Evolutionary conservation across 2,797 vertebrate species (phyloP).

Genomic region (Hippoglossus hippoglossus): DNA sequence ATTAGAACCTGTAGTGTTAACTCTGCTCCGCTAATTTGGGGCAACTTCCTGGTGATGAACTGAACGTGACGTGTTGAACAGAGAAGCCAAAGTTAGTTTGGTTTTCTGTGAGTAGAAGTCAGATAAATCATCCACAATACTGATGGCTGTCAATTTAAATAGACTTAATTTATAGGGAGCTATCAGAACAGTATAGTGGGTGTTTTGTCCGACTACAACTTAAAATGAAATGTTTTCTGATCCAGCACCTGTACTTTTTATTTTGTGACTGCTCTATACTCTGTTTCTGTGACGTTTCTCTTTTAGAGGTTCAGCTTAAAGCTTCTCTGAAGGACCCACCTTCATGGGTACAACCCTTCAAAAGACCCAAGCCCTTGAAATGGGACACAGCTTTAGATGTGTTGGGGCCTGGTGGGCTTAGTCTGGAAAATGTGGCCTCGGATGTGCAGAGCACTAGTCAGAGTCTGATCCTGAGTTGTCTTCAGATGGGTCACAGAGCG

Average conservation of each 20-base stretch:
- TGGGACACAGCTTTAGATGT: constrained; percentile 51
- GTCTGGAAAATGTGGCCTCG: constrained; percentile 56
- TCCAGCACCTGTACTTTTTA: background rate
- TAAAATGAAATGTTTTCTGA: background rate
- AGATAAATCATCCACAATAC: too few species aligned
- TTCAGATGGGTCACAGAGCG: constrained; percentile 82
- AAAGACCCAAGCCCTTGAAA: constrained; percentile 39
- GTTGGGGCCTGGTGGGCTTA: constrained; percentile 51
- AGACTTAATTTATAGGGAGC: too few species aligned
- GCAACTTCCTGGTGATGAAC: background rate
- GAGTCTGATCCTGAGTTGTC: constrained; percentile 91
- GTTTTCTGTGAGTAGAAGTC: background rate
- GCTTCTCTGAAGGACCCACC: constrained; percentile 19
- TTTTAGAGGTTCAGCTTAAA: constrained; percentile 1
- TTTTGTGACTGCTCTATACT: background rate
- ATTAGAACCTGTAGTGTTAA: background rate
- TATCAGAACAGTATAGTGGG: constrained; percentile 1
- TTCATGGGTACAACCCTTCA: background rate
- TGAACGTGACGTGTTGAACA: background rate
- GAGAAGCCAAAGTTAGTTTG: background rate
- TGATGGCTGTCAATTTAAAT: too few species aligned
- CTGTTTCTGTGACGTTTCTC: background rate
- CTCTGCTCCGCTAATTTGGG: background rate
- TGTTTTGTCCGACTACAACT: constrained; percentile 11
- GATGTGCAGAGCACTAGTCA: constrained; percentile 81